Conservation (phyloP, 2,888 invertebrate genomes). For the Andrena hattorfiana region DNA sequence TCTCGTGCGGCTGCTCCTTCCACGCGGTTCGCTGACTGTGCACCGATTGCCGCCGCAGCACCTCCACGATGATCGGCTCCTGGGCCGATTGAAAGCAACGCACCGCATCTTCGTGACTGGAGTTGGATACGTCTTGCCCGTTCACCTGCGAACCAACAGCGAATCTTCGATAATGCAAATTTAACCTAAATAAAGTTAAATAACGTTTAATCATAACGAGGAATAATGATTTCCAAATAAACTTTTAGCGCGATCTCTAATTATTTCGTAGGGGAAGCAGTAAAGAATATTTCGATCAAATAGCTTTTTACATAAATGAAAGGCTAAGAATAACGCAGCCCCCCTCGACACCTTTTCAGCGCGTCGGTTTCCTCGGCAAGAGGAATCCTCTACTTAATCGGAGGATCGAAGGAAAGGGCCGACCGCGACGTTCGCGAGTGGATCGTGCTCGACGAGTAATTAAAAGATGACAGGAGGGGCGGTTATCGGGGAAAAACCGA, state of each 20-base stretch:
- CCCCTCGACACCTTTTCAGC: too few species aligned
- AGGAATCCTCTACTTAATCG: background rate
- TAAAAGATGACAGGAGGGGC: slow-evolving; percentile 7
- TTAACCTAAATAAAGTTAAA: too few species aligned
- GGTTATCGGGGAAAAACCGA: background rate
- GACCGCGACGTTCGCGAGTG: background rate
- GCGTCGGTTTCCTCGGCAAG: background rate
- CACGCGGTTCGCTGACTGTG: slow-evolving; percentile 35
- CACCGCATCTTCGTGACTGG: slow-evolving; percentile 88
- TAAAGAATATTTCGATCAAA: too few species aligned
- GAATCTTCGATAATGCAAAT: too few species aligned
- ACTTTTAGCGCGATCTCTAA: too few species aligned
- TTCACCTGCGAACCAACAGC: slow-evolving; percentile 85
- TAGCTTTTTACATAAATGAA: too few species aligned
- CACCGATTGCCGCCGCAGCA: slow-evolving; percentile 85
- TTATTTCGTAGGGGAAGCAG: too few species aligned
- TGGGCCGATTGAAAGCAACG: slow-evolving; percentile 87
- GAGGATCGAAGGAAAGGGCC: too few species aligned
- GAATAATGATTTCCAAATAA: too few species aligned
- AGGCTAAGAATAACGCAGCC: too few species aligned
- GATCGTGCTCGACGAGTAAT: background rate
- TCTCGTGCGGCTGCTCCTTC: slow-evolving; percentile 19
- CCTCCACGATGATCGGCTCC: slow-evolving; percentile 88
- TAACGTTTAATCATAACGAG: too few species aligned
- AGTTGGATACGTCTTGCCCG: slow-evolving; percentile 87